Evolutionary conservation across 2,113 vertebrate genomes (phyloP), one percentile per base, ranked within the genome.

Genomic region (Phalacrocorax brasilianus): DNA sequence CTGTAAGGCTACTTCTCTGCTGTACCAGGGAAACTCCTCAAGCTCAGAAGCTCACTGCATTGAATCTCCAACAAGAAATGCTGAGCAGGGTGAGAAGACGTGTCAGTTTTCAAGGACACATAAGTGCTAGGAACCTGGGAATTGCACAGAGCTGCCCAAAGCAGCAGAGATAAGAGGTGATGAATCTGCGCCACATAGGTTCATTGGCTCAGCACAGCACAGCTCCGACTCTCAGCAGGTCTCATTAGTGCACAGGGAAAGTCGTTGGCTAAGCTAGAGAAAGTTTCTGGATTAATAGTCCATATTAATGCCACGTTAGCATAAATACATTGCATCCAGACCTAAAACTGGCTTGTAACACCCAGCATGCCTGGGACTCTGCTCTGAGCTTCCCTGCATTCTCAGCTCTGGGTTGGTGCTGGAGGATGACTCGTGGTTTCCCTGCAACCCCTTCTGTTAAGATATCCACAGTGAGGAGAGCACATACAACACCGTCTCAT

Each of bases 121-220:
- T 3, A 52, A 72, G 30, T 27, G 19, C 45, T 70, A n/a, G 42
- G 61, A 74, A 71, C 28, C 15, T 81, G 80, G 50, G 72, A 72
- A 89, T 61, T 13, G 19, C 62, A 22, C 0, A 0, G 77, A 40
- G 58, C 44, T 89, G 32, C 84, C 52, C 66, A 38, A 72, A 89
- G 85, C 61, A 45, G 52, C 59, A 87, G 55, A 80, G 45, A n/a
- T 28, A 58, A 8, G 3, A 75, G 62, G 32, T 22, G 66, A 27
- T 20, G 73, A 17, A 86, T 30, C 33, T 17, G 6, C 55, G 44
- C 7, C 40, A 1, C 0, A 0, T 5, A 44, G 26, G 1, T 47
- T 16, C 0, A 0, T 9, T 47, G 13, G 24, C 80, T 72, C 24
- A 23, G 38, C 32, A 0, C 53, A 67, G 85, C 40, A 17, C 21